A percentile compares a stretch with the other conserved stretches of the same genome.
Conservation (phyloP, 2,113 vertebrate species). For the Nymphicus hollandicus region DNA sequence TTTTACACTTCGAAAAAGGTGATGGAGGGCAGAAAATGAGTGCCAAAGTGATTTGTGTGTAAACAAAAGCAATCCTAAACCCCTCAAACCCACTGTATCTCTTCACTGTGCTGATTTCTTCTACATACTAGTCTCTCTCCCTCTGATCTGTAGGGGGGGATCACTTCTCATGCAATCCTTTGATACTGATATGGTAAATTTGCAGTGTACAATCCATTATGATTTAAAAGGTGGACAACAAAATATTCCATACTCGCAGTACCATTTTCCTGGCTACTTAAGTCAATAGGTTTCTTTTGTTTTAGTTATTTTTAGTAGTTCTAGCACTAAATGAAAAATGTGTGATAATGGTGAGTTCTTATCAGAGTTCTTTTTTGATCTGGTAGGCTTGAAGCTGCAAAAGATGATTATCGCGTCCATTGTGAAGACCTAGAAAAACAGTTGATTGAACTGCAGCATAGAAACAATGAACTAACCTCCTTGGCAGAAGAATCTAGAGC, state of each 20-base stretch:
- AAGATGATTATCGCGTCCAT: constrained; percentile 96
- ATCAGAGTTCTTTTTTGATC: background rate
- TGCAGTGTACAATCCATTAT: background rate
- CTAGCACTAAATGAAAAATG: background rate
- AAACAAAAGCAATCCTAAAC: background rate
- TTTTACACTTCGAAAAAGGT: background rate
- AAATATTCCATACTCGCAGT: background rate
- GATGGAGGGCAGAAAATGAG: background rate
- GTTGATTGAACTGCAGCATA: constrained; percentile 91
- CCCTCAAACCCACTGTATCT: accelerated
- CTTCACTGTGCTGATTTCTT: background rate
- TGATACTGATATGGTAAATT: background rate
- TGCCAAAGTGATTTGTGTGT: background rate
- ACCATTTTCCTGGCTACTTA: background rate
- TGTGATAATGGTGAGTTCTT: background rate
- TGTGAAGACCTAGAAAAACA: constrained; percentile 97
- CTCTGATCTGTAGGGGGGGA: background rate
- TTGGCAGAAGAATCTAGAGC: constrained; percentile 94
- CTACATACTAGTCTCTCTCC: background rate
- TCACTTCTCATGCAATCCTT: background rate
- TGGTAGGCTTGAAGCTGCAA: constrained; percentile 91
- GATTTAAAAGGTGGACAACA: background rate
- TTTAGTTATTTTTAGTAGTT: background rate
- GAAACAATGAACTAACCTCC: constrained; percentile 91
- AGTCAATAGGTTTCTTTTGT: background rate